Evolutionary conservation across 2,888 invertebrate genomes (phyloP).

Genomic region (Archaeoteleia sp.): DNA sequence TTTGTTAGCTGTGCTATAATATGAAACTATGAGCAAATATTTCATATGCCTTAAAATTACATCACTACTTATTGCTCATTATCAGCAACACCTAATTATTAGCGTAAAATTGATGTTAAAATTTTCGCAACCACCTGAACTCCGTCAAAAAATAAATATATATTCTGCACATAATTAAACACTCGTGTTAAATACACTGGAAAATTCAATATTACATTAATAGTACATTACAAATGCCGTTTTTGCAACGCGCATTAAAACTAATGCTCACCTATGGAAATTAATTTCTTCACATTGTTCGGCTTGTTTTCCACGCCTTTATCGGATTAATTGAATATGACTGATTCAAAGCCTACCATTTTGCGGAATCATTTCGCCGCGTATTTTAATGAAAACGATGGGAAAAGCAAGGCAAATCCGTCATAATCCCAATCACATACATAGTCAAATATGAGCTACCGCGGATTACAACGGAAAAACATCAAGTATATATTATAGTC

Average conservation of each 20-base stretch:
- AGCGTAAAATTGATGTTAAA: too few relatives aligned
- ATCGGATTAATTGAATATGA: constrained; percentile 34
- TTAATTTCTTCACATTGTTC: constrained; percentile 23
- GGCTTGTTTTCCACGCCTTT: constrained; percentile 8
- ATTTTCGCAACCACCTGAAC: too few relatives aligned
- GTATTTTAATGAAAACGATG: constrained; percentile 41
- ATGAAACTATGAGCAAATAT: too few relatives aligned
- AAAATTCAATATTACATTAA: too few relatives aligned
- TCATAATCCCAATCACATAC: constrained; percentile 26
- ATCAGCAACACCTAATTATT: too few relatives aligned
- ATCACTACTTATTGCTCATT: too few relatives aligned
- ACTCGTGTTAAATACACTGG: too few relatives aligned
- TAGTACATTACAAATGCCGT: too few relatives aligned
- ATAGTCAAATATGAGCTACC: constrained; percentile 46
- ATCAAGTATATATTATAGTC: constrained; percentile 32
- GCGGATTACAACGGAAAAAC: constrained; percentile 42
- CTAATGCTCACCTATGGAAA: neutral
- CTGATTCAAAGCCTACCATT: constrained; percentile 39
- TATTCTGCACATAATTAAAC: too few relatives aligned
- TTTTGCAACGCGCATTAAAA: neutral
- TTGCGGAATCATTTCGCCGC: constrained; percentile 23
- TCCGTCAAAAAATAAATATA: too few relatives aligned
- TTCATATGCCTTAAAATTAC: too few relatives aligned
- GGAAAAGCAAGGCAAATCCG: constrained; percentile 37
- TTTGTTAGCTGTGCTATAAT: too few relatives aligned